phyloP scores from a whole-genome alignment of 1,140 invertebrate species.

The Ridgeia piscesae region DNA sequence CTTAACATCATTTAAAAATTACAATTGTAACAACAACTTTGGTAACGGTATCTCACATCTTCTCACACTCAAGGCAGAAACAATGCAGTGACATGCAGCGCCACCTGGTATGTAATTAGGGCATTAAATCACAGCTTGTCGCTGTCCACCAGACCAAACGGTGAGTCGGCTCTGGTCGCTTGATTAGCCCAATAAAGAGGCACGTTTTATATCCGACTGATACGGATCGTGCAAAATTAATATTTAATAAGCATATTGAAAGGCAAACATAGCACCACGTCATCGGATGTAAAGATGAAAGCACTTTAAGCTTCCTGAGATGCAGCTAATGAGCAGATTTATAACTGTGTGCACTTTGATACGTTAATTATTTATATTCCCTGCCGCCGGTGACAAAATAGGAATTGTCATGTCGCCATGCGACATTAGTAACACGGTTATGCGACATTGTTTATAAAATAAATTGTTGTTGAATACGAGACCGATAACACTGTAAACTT shows the following conservation, averaged over 20 bases:
- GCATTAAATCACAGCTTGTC: not conserved
- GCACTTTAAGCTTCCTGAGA: not conserved
- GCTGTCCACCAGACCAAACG: not conserved
- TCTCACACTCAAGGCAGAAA: not conserved
- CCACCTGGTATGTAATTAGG: not conserved
- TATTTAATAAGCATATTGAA: not conserved
- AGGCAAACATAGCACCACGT: not conserved
- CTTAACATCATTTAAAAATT: not conserved
- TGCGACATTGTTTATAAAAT: not conserved
- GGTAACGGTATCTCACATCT: too few species aligned
- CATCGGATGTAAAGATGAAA: not conserved
- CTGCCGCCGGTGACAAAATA: not conserved
- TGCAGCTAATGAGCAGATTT: not conserved
- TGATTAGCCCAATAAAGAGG: not conserved
- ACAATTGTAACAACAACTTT: not conserved
- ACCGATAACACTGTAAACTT: not conserved
- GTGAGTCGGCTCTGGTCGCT: not conserved
- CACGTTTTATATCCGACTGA: not conserved
- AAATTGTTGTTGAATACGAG: not conserved
- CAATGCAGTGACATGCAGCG: not conserved
- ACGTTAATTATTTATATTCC: not conserved
- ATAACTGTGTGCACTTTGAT: not conserved
- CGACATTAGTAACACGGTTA: not conserved
- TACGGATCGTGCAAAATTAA: not conserved
- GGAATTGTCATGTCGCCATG: not conserved